Evolutionary conservation across 2,113 vertebrate genomes (phyloP).

Genomic region (Mormyrus lacerda): DNA sequence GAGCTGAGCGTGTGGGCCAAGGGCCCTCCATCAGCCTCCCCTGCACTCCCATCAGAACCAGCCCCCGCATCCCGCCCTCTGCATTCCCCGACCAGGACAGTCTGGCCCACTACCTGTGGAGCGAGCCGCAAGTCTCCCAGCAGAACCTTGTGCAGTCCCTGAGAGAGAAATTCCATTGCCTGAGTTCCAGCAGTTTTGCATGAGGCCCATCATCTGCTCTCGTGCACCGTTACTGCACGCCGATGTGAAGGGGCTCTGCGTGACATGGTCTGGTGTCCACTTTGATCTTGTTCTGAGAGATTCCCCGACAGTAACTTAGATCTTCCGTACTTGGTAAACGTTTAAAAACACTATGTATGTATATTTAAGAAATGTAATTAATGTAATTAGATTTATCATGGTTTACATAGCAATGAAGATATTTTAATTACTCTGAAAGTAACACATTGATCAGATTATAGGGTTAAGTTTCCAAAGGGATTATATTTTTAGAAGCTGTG

Average conservation of each 20-base stretch:
- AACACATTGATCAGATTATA: conserved; percentile 1
- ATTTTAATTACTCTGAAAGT: conserved; percentile 11
- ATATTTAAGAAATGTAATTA: conserved; percentile 20
- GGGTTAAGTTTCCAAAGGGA: conserved; percentile 11
- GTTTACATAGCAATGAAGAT: conserved; percentile 6
- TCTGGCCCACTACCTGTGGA: conserved; percentile 85
- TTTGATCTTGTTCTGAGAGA: not conserved
- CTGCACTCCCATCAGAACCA: conserved; percentile 53
- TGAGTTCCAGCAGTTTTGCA: conserved; percentile 93
- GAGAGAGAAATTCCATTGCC: conserved; percentile 94
- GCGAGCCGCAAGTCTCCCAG: conserved; percentile 72
- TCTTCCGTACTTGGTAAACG: not conserved
- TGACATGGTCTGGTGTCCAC: not conserved
- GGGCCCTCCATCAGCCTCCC: conserved; percentile 54
- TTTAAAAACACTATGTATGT: conserved; percentile 12
- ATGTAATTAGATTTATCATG: not conserved
- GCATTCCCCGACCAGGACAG: conserved; percentile 60
- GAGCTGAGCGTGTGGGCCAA: conserved; percentile 28
- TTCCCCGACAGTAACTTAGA: conserved; percentile 4
- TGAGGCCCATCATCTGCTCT: conserved; percentile 34
- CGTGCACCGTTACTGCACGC: not conserved
- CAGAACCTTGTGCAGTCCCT: conserved; percentile 89
- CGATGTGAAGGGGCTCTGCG: not conserved
- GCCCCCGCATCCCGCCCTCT: conserved; percentile 50
- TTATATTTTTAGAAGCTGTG: not conserved